phyloP scores from a whole-genome alignment of 1,140 invertebrate species.

The Brachionus calyciflorus region DNA sequence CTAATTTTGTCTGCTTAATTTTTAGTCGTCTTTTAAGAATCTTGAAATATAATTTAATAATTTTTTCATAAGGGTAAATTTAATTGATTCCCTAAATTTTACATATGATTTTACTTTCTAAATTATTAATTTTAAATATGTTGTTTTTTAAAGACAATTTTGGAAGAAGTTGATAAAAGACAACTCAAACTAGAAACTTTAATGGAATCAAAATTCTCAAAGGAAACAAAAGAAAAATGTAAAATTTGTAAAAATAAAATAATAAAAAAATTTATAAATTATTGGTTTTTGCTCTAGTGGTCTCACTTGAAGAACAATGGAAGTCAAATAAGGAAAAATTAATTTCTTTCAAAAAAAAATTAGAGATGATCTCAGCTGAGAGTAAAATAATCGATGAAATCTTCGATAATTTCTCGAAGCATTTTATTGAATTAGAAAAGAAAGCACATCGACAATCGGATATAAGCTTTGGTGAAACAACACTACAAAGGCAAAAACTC shows the following conservation, averaged over 20 bases:
- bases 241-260: too few species aligned
- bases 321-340: background rate
- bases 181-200: background rate
- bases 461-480: conserved; percentile 8
- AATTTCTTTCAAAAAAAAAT: background rate
- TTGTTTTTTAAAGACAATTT: background rate
- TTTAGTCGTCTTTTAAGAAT: too few species aligned
- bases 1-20: too few species aligned
- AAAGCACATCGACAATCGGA: background rate
- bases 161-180: background rate
- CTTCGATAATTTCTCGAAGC: conserved; percentile 8
- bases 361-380: background rate
- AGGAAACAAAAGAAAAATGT: too few species aligned
- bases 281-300: background rate
- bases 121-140: too few species aligned
- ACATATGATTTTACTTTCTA: too few species aligned
- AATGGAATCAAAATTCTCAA: background rate
- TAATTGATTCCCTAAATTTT: too few species aligned
- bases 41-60: too few species aligned
- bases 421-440: background rate
- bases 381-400: background rate
- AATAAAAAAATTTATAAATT: too few species aligned
- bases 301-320: background rate
- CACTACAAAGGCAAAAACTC: conserved; percentile 14
- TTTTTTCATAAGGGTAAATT: background rate